These are phyloP conservation scores for Cichladusa arquata DNA, from an alignment of 2,113 vertebrate species.

Conservation along the genomic window DNA sequence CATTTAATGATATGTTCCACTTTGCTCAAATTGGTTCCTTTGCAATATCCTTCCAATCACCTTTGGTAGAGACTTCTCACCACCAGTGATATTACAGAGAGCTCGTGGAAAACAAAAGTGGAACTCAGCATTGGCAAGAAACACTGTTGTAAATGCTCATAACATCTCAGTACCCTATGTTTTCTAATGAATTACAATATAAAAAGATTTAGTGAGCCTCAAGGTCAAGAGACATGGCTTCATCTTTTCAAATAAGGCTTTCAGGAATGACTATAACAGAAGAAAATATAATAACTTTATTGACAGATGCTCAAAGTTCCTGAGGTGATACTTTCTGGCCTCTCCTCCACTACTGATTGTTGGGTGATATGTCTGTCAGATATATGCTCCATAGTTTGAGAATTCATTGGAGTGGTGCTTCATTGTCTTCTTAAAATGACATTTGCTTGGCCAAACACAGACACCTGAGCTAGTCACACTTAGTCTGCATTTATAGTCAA, in stretches of 20 bases:
- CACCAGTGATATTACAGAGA: background rate
- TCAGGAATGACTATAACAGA: background rate
- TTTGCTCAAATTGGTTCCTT: background rate
- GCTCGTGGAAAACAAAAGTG: background rate
- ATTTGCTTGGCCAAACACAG: background rate
- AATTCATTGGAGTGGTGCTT: background rate
- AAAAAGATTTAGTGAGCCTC: background rate
- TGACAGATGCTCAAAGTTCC: background rate
- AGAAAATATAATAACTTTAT: background rate
- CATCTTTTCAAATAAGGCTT: background rate
- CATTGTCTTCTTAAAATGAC: background rate
- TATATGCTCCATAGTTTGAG: background rate
- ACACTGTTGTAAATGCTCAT: background rate
- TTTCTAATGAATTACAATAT: background rate
- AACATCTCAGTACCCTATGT: background rate
- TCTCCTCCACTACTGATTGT: background rate
- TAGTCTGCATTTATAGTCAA: background rate
- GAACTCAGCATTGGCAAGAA: background rate
- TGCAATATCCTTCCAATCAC: background rate
- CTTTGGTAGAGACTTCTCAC: background rate
- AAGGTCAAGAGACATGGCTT: background rate
- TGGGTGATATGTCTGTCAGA: background rate
- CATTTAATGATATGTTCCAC: background rate
- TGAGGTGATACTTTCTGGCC: background rate
- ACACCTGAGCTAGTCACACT: background rate